Evolutionary conservation across 2,113 vertebrate genomes (phyloP).

Genomic region (Caretta caretta): DNA sequence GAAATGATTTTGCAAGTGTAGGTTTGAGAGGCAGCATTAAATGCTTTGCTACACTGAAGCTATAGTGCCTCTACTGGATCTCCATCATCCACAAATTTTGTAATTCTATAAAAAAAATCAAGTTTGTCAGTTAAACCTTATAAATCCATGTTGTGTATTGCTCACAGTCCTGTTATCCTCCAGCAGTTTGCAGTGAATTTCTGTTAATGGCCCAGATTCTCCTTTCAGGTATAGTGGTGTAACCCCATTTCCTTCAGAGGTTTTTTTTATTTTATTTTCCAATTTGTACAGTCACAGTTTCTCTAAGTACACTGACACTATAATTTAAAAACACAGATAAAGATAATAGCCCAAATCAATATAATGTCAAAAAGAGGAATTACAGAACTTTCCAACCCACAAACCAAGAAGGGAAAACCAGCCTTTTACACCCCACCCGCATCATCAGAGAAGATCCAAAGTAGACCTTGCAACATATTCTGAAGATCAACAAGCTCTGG

Average conservation of each 20-base stretch:
- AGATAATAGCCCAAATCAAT: neutral
- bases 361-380: neutral
- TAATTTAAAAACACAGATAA: neutral
- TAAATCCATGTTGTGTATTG: neutral
- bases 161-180: neutral
- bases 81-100: neutral
- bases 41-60: neutral
- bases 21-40: neutral
- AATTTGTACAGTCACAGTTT: neutral
- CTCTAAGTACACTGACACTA: neutral
- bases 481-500: neutral
- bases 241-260: neutral
- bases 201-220: neutral
- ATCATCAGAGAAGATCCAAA: neutral
- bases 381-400: neutral
- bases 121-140: neutral
- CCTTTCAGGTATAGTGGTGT: neutral
- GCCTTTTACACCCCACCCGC: neutral
- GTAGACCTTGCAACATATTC: neutral
- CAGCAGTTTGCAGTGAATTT: neutral
- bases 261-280: neutral
- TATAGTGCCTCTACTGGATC: neutral
- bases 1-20: neutral
- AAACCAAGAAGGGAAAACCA: neutral
- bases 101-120: neutral